phyloP scores from a whole-genome alignment of 2,888 invertebrate species.

The Cheilosia impressa region DNA sequence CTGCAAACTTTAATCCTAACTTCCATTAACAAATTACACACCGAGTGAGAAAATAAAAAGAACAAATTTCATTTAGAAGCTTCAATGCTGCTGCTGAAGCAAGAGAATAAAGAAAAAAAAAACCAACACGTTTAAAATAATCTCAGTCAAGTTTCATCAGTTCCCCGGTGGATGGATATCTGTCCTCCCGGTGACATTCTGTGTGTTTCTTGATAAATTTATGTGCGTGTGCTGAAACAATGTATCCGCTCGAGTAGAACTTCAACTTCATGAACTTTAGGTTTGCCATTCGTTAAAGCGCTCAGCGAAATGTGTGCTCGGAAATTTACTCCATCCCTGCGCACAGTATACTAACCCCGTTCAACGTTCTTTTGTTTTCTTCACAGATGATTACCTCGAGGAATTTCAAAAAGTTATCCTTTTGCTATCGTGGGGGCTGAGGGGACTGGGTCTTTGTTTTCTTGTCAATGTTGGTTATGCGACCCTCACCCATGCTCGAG shows the following conservation, averaged over 20 bases:
- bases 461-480: constrained; percentile 22
- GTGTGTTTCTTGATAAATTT: constrained; percentile 33
- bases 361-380: constrained; percentile 56
- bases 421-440: constrained; percentile 22
- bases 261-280: constrained; percentile 32
- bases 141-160: constrained; percentile 16
- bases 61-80: constrained; percentile 8
- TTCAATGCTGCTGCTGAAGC: not conserved
- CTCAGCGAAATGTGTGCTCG: constrained; percentile 28
- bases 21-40: constrained; percentile 30
- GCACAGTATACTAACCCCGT: constrained; percentile 13
- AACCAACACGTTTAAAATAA: constrained; percentile 26
- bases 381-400: constrained; percentile 69
- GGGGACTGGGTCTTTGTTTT: constrained; percentile 23
- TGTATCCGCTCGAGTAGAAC: not conserved
- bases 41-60: not conserved
- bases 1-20: not conserved
- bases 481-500: not conserved
- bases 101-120: not conserved
- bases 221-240: constrained; percentile 25
- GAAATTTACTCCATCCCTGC: constrained; percentile 4
- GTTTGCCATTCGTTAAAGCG: constrained; percentile 16
- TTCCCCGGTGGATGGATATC: constrained; percentile 11
- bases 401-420: constrained; percentile 66
- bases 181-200: constrained; percentile 17